A percentile compares a stretch with the other conserved stretches of the same genome.
phyloP scores from a whole-genome alignment of 2,113 vertebrate genomes.

The Thalassarche chlororhynchos region DNA sequence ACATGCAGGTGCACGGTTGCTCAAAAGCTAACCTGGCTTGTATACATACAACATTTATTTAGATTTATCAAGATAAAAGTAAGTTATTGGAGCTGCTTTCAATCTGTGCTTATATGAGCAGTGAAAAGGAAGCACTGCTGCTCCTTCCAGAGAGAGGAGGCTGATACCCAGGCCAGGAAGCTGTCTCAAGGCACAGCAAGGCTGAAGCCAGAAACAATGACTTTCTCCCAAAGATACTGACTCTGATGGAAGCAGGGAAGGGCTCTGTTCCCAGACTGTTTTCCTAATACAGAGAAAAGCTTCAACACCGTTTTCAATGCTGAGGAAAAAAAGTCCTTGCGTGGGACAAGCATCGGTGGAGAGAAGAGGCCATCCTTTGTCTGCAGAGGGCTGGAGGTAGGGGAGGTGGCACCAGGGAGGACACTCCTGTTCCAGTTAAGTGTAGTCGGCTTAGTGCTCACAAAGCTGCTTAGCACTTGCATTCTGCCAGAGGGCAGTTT shows the following conservation, averaged over 20 bases:
- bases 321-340: background rate
- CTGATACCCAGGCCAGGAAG: background rate
- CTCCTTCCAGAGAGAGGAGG: background rate
- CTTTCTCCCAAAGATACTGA: background rate
- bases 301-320: background rate
- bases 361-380: background rate
- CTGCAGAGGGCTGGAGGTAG: background rate
- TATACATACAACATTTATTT: background rate
- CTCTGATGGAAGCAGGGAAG: background rate
- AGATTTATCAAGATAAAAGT: background rate
- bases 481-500: conserved; percentile 52
- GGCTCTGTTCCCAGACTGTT: background rate
- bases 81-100: background rate
- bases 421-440: conserved; percentile 11
- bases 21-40: background rate
- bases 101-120: background rate
- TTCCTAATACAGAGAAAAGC: background rate
- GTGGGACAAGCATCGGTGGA: background rate
- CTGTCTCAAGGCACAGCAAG: background rate
- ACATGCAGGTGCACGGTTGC: background rate
- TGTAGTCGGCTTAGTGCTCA: conserved; percentile 43
- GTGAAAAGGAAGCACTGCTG: background rate
- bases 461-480: conserved; percentile 64
- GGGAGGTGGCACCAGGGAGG: background rate
- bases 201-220: background rate